phyloP scores from a whole-genome alignment of 2,113 vertebrate species.

The Podarcis cretensis region DNA sequence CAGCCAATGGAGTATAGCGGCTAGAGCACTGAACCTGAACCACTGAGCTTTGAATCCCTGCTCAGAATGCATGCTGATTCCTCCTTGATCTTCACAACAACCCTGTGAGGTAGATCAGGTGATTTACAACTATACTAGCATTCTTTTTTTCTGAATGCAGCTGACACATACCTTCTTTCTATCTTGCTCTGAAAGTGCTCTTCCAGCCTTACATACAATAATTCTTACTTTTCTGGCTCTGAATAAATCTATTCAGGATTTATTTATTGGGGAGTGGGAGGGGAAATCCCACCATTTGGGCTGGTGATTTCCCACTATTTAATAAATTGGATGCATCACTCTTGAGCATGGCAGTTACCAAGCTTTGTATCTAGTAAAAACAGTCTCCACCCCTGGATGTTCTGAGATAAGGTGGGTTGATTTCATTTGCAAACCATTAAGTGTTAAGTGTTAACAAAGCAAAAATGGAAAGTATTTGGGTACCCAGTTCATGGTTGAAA shows the following conservation, averaged over 20 bases:
- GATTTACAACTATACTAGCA: neutral
- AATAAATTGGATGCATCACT: constrained; percentile 77
- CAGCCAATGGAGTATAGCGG: no score
- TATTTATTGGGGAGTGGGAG: neutral
- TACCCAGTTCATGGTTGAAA: constrained; percentile 60
- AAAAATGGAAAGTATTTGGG: constrained; percentile 75
- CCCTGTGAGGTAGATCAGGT: no score
- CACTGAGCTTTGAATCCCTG: no score
- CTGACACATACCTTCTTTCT: neutral
- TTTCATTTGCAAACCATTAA: constrained; percentile 77
- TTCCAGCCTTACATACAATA: neutral
- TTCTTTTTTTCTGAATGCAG: neutral
- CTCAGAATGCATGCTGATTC: no score
- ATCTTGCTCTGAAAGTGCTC: neutral
- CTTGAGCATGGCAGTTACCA: constrained; percentile 72
- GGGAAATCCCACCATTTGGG: no score
- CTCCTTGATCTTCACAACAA: no score
- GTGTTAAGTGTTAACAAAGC: constrained; percentile 70
- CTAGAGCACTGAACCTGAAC: no score
- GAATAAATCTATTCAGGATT: constrained; percentile 9
- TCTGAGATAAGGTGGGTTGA: constrained; percentile 69
- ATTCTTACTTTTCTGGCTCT: constrained; percentile 52
- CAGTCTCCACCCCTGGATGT: constrained; percentile 46
- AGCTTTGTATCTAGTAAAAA: constrained; percentile 69
- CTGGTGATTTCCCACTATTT: constrained; percentile 75